Conservation (phyloP, 2,888 invertebrate genomes). For the Meghimatium bilineatum region DNA sequence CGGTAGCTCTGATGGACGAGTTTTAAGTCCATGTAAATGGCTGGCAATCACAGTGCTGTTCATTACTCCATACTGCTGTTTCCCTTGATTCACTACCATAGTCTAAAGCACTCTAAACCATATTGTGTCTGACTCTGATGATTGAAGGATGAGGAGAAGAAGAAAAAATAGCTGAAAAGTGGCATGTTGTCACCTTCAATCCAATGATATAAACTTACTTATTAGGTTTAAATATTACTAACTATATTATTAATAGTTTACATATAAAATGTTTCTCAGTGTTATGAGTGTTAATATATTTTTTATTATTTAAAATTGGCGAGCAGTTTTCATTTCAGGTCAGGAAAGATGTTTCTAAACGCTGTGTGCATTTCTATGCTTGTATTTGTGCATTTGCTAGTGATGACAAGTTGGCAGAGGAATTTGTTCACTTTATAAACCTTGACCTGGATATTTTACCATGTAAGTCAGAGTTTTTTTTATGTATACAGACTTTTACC, state of each 20-base stretch:
- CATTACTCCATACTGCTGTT: no score
- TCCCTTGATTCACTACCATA: no score
- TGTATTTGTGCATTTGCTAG: constrained; percentile 85
- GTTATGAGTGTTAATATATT: neutral
- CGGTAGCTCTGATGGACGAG: no score
- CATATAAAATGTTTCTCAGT: neutral
- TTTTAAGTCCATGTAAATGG: no score
- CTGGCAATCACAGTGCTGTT: no score
- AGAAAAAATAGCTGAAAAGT: no score
- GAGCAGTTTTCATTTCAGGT: neutral
- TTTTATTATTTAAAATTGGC: neutral
- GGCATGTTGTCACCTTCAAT: no score
- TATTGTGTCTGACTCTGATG: no score
- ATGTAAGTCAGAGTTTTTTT: constrained; percentile 1
- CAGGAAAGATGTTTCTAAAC: constrained; percentile 65
- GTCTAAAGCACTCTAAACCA: no score
- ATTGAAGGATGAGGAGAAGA: no score
- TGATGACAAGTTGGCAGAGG: constrained; percentile 81
- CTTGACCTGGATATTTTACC: constrained; percentile 40
- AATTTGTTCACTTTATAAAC: constrained; percentile 81
- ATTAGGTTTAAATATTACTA: neutral
- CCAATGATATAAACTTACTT: no score
- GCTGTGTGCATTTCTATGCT: constrained; percentile 85
- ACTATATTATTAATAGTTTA: neutral
- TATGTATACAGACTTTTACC: constrained; percentile 67